Percentiles rank a stretch among this genome's conserved stretches.
phyloP scores from a whole-genome alignment of 2,113 vertebrate genomes.

The Canis aureus region DNA sequence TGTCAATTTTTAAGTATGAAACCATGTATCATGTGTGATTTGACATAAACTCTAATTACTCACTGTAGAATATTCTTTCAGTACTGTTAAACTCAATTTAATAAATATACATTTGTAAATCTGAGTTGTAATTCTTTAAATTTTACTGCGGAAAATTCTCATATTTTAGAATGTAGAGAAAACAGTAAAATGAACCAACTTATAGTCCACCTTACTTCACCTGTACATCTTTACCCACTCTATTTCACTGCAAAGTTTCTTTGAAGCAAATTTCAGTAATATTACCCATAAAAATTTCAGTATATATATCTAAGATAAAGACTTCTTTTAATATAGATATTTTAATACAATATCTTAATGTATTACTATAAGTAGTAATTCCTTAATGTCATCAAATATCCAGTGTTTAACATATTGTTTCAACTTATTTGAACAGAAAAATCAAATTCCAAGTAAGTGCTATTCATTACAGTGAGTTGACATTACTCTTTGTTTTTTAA shows the following conservation, averaged over 20 bases:
- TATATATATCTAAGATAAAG: background rate
- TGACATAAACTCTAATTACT: background rate
- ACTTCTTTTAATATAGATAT: background rate
- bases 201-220: background rate
- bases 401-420: too few species aligned
- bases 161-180: background rate
- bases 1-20: background rate
- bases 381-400: constrained; percentile 47
- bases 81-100: background rate
- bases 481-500: background rate
- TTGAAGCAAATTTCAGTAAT: constrained; percentile 13
- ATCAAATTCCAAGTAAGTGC: background rate
- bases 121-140: background rate
- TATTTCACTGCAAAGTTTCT: background rate
- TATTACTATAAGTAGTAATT: background rate
- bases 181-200: background rate
- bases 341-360: background rate
- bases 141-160: constrained; percentile 27
- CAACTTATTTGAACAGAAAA: background rate
- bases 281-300: background rate
- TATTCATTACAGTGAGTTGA: background rate
- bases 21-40: background rate
- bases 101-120: background rate
- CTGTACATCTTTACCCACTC: background rate
- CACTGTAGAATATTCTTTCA: background rate